A percentile compares a stretch with the other conserved stretches of the same genome.
Evolutionary conservation across 1,140 invertebrate genomes (phyloP).

Genomic region (Solen grandis): DNA sequence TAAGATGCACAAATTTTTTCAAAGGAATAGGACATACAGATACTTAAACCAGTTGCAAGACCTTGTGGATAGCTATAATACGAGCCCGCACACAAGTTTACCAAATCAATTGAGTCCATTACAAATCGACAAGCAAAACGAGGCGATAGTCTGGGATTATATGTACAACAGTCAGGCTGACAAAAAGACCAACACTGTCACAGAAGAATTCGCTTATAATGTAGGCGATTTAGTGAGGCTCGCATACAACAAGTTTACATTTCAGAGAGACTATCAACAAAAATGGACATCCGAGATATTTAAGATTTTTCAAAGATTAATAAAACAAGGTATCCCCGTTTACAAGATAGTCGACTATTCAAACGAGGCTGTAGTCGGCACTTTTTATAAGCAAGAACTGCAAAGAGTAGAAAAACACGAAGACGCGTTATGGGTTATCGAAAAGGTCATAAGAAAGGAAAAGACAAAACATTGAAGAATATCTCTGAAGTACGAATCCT

Average conservation of each 20-base stretch:
- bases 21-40: not conserved
- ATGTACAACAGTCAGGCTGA: too few relatives aligned
- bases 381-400: slow-evolving; percentile 52
- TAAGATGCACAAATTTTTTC: slow-evolving; percentile 12
- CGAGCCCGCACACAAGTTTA: not conserved
- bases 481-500: slow-evolving; percentile 44
- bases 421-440: too few relatives aligned
- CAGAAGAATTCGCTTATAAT: slow-evolving; percentile 39
- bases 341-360: slow-evolving; percentile 47
- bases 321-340: slow-evolving; percentile 29
- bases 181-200: too few relatives aligned
- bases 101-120: not conserved
- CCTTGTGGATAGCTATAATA: not conserved
- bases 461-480: slow-evolving; percentile 31
- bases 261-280: slow-evolving; percentile 52
- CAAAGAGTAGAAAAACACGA: too few relatives aligned
- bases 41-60: not conserved
- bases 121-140: not conserved
- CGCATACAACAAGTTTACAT: slow-evolving; percentile 15
- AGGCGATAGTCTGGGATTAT: slow-evolving; percentile 1
- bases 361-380: slow-evolving; percentile 26
- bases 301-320: slow-evolving; percentile 36
- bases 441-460: slow-evolving; percentile 39
- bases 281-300: slow-evolving; percentile 53
- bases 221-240: slow-evolving; percentile 49